Conservation (phyloP, 2,113 vertebrate genomes). For the Pyrgilauda ruficollis region DNA sequence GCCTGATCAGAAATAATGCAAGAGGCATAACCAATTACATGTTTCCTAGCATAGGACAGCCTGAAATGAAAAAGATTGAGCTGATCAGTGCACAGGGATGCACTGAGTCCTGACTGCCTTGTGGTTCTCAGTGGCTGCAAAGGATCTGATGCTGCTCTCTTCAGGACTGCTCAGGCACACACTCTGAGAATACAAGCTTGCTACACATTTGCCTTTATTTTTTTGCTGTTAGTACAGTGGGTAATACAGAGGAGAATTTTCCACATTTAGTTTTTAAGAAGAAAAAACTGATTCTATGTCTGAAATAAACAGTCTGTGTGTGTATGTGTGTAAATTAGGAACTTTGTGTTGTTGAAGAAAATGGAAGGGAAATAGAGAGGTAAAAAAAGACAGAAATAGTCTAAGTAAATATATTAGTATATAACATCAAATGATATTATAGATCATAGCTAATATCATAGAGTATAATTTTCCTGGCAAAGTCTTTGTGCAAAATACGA, state of each 20-base stretch:
- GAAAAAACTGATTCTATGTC: rapidly evolving
- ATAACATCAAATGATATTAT: neutral
- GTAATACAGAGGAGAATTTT: neutral
- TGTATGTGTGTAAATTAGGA: neutral
- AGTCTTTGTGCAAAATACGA: neutral
- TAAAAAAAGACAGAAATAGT: neutral
- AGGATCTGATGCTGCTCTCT: neutral
- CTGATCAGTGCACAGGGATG: neutral
- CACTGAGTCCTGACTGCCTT: neutral
- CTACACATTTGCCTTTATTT: neutral
- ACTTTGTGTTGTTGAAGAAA: neutral
- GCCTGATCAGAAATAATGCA: conserved; percentile 26
- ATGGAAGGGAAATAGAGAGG: neutral
- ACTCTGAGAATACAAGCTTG: neutral
- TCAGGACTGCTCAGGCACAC: neutral
- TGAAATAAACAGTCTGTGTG: neutral
- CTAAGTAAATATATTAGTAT: neutral
- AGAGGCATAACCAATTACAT: conserved; percentile 21
- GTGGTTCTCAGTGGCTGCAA: neutral
- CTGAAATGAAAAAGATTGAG: neutral
- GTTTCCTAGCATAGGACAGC: neutral
- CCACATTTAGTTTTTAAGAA: neutral
- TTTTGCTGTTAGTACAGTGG: neutral
- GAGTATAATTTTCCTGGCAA: neutral
- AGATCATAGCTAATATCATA: neutral